Percentiles rank a stretch among this genome's conserved stretches.
These are phyloP conservation scores for Crocallis elinguaria DNA, from an alignment of 2,888 invertebrate species.

Conservation along the genomic window DNA sequence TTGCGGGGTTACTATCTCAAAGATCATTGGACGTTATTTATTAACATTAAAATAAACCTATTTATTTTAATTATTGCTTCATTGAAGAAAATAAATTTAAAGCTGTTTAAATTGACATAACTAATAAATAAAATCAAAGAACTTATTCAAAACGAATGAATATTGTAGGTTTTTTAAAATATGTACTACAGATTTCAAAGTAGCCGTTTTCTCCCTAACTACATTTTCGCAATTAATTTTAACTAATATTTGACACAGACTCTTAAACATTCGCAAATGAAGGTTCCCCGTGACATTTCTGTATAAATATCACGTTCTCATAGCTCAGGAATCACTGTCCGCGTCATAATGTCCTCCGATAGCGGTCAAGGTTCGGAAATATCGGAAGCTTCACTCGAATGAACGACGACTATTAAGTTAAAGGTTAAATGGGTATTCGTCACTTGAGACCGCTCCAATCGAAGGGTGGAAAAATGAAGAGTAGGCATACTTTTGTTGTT, in stretches of 20 bases:
- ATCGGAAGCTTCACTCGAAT: neutral
- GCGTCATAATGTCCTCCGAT: conserved; percentile 3
- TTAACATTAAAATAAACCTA: too few species aligned
- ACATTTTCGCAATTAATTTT: neutral
- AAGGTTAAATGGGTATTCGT: conserved; percentile 9
- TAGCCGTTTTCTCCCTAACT: too few species aligned
- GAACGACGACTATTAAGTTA: conserved; percentile 8
- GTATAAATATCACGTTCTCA: neutral
- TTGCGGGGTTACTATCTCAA: too few species aligned
- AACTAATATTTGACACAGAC: neutral
- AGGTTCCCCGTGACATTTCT: neutral
- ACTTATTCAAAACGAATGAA: too few species aligned
- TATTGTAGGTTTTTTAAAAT: too few species aligned
- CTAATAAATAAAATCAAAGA: too few species aligned
- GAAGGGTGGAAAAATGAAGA: conserved; percentile 6
- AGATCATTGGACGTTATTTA: too few species aligned
- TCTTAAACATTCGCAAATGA: neutral
- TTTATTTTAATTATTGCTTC: too few species aligned
- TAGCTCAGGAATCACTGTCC: neutral
- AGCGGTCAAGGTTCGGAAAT: neutral
- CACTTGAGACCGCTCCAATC: conserved; percentile 2
- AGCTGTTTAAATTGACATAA: too few species aligned
- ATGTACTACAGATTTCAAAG: too few species aligned
- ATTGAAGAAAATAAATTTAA: too few species aligned
- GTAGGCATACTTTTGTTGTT: conserved; percentile 2